Evolutionary conservation across 2,888 invertebrate genomes (phyloP).

Genomic region (Ctena decussata): DNA sequence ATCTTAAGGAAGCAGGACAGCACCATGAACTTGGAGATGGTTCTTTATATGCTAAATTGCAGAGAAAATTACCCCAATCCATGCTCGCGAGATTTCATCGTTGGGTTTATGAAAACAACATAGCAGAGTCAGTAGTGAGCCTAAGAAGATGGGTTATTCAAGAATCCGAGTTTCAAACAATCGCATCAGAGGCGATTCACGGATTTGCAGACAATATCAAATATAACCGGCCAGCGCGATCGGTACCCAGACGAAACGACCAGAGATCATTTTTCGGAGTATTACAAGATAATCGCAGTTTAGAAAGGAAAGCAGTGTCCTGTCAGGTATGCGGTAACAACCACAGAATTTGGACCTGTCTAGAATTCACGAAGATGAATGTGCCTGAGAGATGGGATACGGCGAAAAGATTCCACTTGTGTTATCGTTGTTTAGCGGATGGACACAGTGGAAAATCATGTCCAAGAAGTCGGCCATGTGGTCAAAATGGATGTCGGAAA

Average conservation of each 20-base stretch:
- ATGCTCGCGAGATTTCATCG: no score
- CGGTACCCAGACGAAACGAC: not conserved
- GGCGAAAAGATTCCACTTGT: no score
- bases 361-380: not conserved
- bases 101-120: no score
- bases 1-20: no score
- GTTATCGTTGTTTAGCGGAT: constrained; percentile 25
- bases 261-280: not conserved
- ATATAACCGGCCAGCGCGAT: no score
- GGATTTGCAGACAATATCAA: no score
- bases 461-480: no score
- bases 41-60: constrained; percentile 23
- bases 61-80: constrained; percentile 31
- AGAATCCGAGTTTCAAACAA: no score
- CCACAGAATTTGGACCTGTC: constrained; percentile 27
- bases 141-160: not conserved
- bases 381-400: constrained; percentile 20
- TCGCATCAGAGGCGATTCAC: no score
- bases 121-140: not conserved
- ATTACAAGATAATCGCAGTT: not conserved
- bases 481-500: no score
- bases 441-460: no score
- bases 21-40: no score
- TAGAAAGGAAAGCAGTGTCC: not conserved
- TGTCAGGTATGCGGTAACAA: constrained; percentile 16